Conservation (phyloP, 2,797 vertebrate species). For the Chrosomus eos region DNA sequence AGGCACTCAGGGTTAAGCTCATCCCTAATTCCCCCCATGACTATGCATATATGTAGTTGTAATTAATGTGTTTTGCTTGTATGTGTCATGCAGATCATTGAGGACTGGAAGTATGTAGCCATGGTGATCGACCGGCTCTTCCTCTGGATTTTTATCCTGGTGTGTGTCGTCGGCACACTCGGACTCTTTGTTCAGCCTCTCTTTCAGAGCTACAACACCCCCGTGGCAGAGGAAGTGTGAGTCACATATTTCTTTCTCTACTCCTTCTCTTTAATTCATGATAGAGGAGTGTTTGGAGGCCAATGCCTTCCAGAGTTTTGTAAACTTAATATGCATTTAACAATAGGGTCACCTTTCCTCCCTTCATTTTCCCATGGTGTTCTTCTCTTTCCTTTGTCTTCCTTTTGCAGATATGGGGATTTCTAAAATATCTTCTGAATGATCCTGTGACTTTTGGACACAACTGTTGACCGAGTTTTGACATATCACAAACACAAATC, state of each 20-base stretch:
- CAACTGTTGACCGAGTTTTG: background rate
- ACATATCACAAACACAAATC: conserved; percentile 14
- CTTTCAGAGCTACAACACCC: conserved; percentile 81
- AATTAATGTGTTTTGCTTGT: conserved; percentile 1
- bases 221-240: conserved; percentile 73
- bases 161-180: conserved; percentile 81
- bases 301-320: background rate
- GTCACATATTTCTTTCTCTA: conserved; percentile 42
- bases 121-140: conserved; percentile 87
- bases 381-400: background rate
- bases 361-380: background rate
- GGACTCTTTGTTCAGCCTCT: conserved; percentile 84
- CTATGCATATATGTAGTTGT: background rate
- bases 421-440: conserved; percentile 14
- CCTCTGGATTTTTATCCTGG: conserved; percentile 85
- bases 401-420: conserved; percentile 29
- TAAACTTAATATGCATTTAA: conserved; percentile 15
- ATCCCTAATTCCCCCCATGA: background rate
- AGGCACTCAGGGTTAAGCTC: background rate
- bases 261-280: conserved; percentile 37
- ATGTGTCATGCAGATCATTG: conserved; percentile 73
- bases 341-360: background rate
- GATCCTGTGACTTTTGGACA: background rate
- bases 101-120: conserved; percentile 86
- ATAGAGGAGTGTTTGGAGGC: conserved; percentile 31